Conservation (phyloP, 2,888 invertebrate species). For the Cepaea hortensis region DNA sequence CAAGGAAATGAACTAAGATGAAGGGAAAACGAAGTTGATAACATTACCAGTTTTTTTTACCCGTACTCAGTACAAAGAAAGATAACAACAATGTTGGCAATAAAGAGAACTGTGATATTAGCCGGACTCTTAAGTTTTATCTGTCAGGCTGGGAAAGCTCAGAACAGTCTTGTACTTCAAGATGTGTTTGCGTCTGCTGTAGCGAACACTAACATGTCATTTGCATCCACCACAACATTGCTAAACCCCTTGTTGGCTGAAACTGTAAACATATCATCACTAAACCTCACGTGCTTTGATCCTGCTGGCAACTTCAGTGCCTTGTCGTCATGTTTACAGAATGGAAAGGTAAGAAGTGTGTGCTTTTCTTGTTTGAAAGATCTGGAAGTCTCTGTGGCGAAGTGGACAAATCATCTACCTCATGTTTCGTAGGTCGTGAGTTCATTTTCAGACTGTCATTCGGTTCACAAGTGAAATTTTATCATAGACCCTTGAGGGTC, state of each 20-base stretch:
- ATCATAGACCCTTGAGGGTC: too few relatives aligned
- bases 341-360: not conserved
- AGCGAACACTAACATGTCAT: not conserved
- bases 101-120: not conserved
- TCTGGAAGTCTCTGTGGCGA: too few relatives aligned
- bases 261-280: slow-evolving; percentile 19
- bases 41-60: too few relatives aligned
- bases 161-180: not conserved
- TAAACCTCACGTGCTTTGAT: not conserved
- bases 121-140: not conserved
- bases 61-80: not conserved
- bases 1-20: too few relatives aligned
- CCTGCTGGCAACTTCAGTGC: slow-evolving; percentile 12
- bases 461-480: too few relatives aligned
- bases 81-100: not conserved
- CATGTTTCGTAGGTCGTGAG: too few relatives aligned
- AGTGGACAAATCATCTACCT: too few relatives aligned
- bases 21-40: too few relatives aligned
- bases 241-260: slow-evolving; percentile 9
- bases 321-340: not conserved
- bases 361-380: not conserved
- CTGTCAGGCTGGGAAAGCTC: not conserved
- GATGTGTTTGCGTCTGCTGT: slow-evolving; percentile 28
- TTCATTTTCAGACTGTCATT: too few relatives aligned
- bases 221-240: not conserved